A percentile compares a stretch with the other conserved stretches of the same genome.
These are phyloP conservation scores for Neotoxoptera formosana DNA, from an alignment of 1,140 invertebrate species.

Conservation along the genomic window DNA sequence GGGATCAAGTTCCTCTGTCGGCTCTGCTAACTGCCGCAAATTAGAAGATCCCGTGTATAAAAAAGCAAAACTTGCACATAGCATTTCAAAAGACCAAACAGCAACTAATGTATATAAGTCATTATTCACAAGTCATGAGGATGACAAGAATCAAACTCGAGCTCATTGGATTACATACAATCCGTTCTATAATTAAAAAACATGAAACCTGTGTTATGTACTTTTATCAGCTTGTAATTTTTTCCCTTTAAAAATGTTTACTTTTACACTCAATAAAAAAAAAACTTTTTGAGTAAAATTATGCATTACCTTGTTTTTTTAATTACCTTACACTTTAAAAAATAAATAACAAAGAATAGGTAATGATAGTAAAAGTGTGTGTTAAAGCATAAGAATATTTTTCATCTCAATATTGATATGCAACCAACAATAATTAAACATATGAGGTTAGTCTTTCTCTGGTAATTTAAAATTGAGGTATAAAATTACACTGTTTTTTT, in stretches of 20 bases:
- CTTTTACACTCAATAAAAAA: not conserved
- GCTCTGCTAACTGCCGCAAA: not conserved
- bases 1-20: not conserved
- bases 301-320: not conserved
- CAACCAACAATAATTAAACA: too few species aligned
- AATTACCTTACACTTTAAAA: not conserved
- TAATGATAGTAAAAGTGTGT: not conserved
- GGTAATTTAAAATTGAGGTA: too few species aligned
- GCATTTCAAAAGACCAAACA: slow-evolving; percentile 90
- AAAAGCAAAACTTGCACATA: slow-evolving; percentile 80
- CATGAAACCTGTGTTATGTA: not conserved
- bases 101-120: slow-evolving; percentile 93
- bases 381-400: not conserved
- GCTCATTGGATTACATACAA: slow-evolving; percentile 99
- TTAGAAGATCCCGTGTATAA: slow-evolving; percentile 70
- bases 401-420: too few species aligned
- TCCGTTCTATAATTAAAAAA: slow-evolving; percentile 87
- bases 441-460: too few species aligned
- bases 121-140: slow-evolving; percentile 89
- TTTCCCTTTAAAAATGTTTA: not conserved
- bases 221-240: not conserved
- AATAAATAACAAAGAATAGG: not conserved
- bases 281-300: not conserved
- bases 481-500: not conserved
- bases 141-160: slow-evolving; percentile 82